These are phyloP conservation scores for Pterocles burchelli DNA, from an alignment of 2,113 vertebrate species.

Conservation along the genomic window DNA sequence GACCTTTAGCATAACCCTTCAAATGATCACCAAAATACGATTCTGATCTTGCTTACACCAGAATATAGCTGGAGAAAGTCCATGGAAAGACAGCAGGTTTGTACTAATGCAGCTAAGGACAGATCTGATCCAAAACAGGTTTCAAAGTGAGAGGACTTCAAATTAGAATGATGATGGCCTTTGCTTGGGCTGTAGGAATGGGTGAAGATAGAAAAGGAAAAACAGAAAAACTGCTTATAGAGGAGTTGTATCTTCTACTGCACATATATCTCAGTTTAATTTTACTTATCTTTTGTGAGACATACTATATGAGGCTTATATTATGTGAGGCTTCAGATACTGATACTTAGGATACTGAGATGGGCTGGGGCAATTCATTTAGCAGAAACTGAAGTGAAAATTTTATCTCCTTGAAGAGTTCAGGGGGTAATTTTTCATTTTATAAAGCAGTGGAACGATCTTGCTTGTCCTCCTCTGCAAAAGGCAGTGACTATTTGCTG, in stretches of 20 bases:
- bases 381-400: background rate
- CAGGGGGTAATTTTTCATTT: background rate
- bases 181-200: background rate
- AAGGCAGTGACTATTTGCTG: background rate
- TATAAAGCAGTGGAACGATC: background rate
- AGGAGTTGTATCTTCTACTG: background rate
- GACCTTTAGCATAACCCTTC: background rate
- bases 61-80: background rate
- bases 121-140: background rate
- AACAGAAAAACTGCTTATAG: background rate
- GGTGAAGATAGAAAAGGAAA: background rate
- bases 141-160: background rate
- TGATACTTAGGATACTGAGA: background rate
- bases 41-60: background rate
- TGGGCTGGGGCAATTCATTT: background rate
- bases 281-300: background rate
- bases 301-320: background rate
- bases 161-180: background rate
- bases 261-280: background rate
- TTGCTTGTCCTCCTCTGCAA: background rate
- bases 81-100: background rate
- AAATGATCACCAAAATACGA: background rate
- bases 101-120: background rate
- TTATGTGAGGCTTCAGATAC: background rate
- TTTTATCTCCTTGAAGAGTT: background rate